Conservation (phyloP, 2,797 vertebrate genomes). For the Premnoplex brunnescens region DNA sequence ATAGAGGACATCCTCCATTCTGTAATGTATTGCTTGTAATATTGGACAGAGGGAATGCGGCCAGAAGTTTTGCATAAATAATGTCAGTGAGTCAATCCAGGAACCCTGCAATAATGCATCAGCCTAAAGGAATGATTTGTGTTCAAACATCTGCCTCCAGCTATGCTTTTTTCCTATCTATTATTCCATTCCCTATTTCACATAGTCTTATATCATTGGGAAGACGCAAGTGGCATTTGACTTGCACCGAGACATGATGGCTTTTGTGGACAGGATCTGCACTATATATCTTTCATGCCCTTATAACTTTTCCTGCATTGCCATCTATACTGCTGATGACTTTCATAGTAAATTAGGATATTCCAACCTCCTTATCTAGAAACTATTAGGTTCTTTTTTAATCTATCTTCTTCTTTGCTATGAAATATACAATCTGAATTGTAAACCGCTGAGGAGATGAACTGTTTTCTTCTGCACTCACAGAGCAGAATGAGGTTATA, state of each 20-base stretch:
- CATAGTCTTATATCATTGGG: conserved; percentile 14
- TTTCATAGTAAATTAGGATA: conserved; percentile 22
- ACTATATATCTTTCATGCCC: conserved; percentile 5
- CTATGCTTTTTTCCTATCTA: not conserved
- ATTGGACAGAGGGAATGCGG: conserved; percentile 2
- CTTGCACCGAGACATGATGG: not conserved
- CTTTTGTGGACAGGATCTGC: not conserved
- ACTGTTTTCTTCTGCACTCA: not conserved
- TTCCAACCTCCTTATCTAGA: not conserved
- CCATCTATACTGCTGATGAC: not conserved
- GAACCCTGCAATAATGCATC: not conserved
- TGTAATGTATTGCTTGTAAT: conserved; percentile 23
- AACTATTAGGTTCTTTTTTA: not conserved
- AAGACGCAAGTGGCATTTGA: conserved; percentile 56
- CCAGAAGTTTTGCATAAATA: conserved; percentile 57
- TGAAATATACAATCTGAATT: not conserved
- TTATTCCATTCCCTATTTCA: conserved; percentile 22
- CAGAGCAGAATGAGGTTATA: not conserved
- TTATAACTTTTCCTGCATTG: conserved; percentile 6
- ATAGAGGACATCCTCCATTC: not conserved
- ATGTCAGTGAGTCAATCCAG: conserved; percentile 16
- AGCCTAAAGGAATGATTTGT: conserved; percentile 47
- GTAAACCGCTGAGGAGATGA: not conserved
- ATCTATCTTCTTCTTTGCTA: not conserved
- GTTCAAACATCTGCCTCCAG: conserved; percentile 30